Evolutionary conservation across 1,140 invertebrate species (phyloP).

Genomic region (Caenorhabditis briggsae): DNA sequence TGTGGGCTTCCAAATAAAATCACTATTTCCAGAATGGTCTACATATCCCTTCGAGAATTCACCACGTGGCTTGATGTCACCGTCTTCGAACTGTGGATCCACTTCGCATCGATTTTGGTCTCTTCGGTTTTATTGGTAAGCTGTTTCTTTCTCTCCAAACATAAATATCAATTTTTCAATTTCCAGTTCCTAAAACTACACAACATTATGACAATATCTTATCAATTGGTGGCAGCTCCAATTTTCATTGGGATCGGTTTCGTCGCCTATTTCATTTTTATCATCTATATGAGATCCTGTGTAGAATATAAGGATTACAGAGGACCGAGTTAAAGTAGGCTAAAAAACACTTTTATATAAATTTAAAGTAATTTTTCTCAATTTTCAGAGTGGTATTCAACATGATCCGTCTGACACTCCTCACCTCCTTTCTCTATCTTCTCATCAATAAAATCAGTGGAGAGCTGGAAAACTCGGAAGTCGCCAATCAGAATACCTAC

Average conservation of each 20-base stretch:
- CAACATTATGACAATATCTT: conserved; percentile 6
- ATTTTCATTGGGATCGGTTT: conserved; percentile 38
- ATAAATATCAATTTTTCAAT: background rate
- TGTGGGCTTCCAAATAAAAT: background rate
- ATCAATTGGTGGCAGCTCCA: conserved; percentile 41
- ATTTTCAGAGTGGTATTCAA: conserved; percentile 40
- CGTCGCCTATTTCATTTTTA: conserved; percentile 50
- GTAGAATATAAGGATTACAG: conserved; percentile 58
- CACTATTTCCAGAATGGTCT: conserved; percentile 24
- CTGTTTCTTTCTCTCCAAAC: background rate
- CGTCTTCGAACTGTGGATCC: conserved; percentile 61
- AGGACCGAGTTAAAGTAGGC: conserved; percentile 43
- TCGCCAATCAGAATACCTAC: conserved; percentile 39
- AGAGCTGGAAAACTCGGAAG: conserved; percentile 53
- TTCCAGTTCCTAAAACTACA: conserved; percentile 47
- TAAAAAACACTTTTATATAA: no score
- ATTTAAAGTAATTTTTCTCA: no score
- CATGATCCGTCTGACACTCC: conserved; percentile 19
- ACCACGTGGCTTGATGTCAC: conserved; percentile 50
- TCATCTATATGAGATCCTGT: conserved; percentile 50
- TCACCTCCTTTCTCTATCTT: conserved; percentile 7
- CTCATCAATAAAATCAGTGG: conserved; percentile 56
- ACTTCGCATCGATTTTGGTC: conserved; percentile 4
- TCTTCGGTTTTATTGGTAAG: conserved; percentile 36
- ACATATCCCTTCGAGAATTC: conserved; percentile 45